A percentile compares a stretch with the other conserved stretches of the same genome.
Conservation (phyloP, 1,140 invertebrate genomes). For the Rhopalosiphum maidis region DNA sequence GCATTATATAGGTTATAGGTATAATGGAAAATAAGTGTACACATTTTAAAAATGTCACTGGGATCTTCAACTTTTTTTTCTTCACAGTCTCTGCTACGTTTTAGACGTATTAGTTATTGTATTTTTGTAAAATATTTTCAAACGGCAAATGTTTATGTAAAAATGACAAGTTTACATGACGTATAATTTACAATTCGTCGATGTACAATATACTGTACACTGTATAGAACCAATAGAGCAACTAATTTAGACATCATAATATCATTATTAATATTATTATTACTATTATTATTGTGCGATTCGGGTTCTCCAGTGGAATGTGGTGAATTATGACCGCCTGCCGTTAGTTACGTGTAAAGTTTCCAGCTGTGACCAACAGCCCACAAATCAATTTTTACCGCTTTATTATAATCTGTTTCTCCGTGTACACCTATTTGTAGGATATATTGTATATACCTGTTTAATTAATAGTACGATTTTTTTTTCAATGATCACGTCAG, state of each 20-base stretch:
- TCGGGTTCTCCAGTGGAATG: slow-evolving; percentile 37
- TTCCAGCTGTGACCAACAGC: slow-evolving; percentile 54
- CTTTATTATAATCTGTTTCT: slow-evolving; percentile 56
- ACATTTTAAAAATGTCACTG: not conserved
- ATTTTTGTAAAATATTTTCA: not conserved
- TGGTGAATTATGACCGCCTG: slow-evolving; percentile 56
- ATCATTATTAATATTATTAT: slow-evolving; percentile 35
- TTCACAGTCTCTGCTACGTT: not conserved
- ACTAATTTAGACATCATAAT: slow-evolving; percentile 57
- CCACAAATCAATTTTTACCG: slow-evolving; percentile 55
- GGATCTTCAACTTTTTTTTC: not conserved
- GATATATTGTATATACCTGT: slow-evolving; percentile 34
- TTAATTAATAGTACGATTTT: slow-evolving; percentile 58
- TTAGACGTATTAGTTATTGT: not conserved
- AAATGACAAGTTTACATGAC: not conserved
- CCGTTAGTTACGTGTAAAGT: slow-evolving; percentile 50
- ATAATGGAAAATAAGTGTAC: not conserved
- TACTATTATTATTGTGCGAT: slow-evolving; percentile 17
- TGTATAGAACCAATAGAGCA: not conserved
- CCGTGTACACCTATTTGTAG: slow-evolving; percentile 43
- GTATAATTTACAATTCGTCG: not conserved
- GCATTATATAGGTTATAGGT: not conserved
- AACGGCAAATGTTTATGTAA: not conserved
- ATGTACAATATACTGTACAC: not conserved
- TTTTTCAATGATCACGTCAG: slow-evolving; percentile 56